Evolutionary conservation across 2,113 vertebrate species (phyloP).

Genomic region (Dolichotis patagonum): DNA sequence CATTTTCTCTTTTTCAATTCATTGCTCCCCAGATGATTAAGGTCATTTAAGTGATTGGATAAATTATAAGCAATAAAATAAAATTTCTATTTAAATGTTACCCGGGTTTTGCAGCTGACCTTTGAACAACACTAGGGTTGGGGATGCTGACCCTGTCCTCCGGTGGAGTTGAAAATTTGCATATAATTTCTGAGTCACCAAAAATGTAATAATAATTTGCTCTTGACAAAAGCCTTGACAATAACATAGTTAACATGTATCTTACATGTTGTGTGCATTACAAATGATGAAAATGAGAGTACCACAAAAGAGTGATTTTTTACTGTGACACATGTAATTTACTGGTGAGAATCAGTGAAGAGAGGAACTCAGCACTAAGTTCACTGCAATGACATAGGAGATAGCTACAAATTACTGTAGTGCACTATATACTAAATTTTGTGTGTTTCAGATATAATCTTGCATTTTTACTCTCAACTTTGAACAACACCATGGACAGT

Average conservation of each 20-base stretch:
- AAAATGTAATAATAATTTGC: not conserved
- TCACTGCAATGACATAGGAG: not conserved
- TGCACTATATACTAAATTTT: not conserved
- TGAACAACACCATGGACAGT: not conserved
- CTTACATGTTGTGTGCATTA: not conserved
- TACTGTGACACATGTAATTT: not conserved
- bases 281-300: not conserved
- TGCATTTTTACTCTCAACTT: not conserved
- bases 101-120: not conserved
- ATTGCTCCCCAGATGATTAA: not conserved
- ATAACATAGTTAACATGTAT: not conserved
- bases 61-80: not conserved
- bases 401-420: not conserved
- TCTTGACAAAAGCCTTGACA: not conserved
- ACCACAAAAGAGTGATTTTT: not conserved
- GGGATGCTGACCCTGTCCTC: not conserved
- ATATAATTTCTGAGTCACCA: not conserved
- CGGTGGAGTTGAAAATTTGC: not conserved
- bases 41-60: not conserved
- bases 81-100: not conserved
- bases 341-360: not conserved
- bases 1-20: not conserved
- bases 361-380: not conserved
- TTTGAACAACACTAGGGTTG: not conserved
- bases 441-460: not conserved